These are phyloP conservation scores for Emydoidea blandingii DNA, from an alignment of 2,797 vertebrate genomes.

Conservation along the genomic window DNA sequence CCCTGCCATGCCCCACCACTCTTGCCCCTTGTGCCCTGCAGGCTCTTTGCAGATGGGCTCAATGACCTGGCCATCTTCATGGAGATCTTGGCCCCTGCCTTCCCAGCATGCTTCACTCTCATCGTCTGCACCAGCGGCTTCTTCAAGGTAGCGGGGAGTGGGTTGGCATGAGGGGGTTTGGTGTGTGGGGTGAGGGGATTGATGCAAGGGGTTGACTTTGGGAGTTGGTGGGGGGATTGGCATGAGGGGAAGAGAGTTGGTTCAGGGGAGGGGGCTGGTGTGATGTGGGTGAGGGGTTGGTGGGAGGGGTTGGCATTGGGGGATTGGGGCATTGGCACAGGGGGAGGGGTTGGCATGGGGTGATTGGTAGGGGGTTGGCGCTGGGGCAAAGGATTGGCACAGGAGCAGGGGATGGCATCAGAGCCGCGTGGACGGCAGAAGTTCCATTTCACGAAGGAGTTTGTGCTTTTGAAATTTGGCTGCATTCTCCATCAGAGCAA, in stretches of 20 bases:
- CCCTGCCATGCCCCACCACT: neutral
- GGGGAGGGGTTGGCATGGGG: neutral
- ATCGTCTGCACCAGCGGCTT: conserved; percentile 88
- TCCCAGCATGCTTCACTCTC: conserved; percentile 86
- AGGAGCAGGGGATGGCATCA: neutral
- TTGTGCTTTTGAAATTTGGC: neutral
- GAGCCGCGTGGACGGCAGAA: neutral
- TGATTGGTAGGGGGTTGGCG: neutral
- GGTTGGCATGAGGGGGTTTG: too few species aligned
- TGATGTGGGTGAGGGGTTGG: too few species aligned
- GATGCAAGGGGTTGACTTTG: neutral
- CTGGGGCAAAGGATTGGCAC: neutral
- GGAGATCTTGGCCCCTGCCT: conserved; percentile 89
- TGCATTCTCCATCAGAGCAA: neutral
- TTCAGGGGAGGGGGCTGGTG: too few species aligned
- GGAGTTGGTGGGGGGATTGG: too few species aligned
- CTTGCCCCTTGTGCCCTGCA: conserved; percentile 32
- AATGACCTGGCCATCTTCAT: conserved; percentile 93
- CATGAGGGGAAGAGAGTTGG: too few species aligned
- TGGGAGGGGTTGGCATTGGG: too few species aligned
- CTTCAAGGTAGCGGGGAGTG: conserved; percentile 85
- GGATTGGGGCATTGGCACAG: neutral
- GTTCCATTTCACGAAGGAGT: neutral
- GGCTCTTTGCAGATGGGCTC: conserved; percentile 91
- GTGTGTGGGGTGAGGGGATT: neutral